Evolutionary conservation across 2,113 vertebrate species (phyloP), one percentile per base, ranked within the genome.

Genomic region (Nasalis larvatus): DNA sequence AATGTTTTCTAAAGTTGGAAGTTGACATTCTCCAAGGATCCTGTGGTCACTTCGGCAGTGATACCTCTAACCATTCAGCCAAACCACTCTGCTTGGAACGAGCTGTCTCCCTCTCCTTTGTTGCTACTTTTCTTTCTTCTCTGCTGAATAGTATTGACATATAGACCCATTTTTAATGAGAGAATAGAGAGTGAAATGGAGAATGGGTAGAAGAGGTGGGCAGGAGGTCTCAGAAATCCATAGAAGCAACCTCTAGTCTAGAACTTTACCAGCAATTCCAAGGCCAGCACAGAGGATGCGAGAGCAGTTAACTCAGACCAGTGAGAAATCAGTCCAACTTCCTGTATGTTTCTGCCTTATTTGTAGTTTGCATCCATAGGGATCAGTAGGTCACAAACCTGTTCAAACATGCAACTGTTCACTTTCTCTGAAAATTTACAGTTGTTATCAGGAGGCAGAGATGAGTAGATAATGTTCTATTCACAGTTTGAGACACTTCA

Each of bases 41-140:
- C n/a, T 17, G 23, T 45, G 42, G 21, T n/a, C 25, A 25, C 0
- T 1, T 6, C 1, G 35, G 11, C 12, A 37, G 35, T 4, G 27
- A 2, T 35, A 23, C 37, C 45, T 14, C 13, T 16, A 9, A 10
- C 13, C 30, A 42, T n/a, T 89, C 14, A 47, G 35, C 49, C 13
- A 30, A 77, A 77, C 27, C 14, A 16, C 1, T 21, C 6, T 63
- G 30, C 17, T 78, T 49, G 74, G 13, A 63, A 32, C 42, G 8
- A 77, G 52, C 52, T 54, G 17, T 54, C 52, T 54, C 17, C 16
- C 52, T 18, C 17, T 54, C 52, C 17, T 54, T 54, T 18, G 42
- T 27, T 30, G 74, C 47, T 76, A 25, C 35, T 27, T 21, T n/a
- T 69, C 32, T 14, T 17, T 21, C 12, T 83, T 21, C 49, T 40